Base-by-base conservation (phyloP, 2,113 vertebrate genomes). In the Tauraco erythrolophus region DNA sequence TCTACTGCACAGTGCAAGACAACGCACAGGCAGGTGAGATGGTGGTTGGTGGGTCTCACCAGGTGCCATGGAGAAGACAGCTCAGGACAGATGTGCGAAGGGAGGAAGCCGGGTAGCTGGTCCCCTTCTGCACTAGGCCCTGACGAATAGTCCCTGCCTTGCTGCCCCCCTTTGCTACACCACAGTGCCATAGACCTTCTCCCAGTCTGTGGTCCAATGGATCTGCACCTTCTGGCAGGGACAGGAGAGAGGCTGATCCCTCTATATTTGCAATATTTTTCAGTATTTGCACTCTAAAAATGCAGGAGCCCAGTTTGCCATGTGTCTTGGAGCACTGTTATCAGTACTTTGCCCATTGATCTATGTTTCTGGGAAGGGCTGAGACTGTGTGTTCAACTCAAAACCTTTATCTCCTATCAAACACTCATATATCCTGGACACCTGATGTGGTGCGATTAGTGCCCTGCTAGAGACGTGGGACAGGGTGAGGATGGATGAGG, bases 41-140 rank as follows among this genome's bases (percentile, higher is more conserved):
- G 24, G 7, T 48, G 74, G 69, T 16, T 50, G 74, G 50, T 62
- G 62, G 71, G 22, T 68, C 71, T 93, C 66, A 48, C 7, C 48
- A 58, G 57, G 46, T 2, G 1, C 22, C 39, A 62, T 33, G 83
- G 43, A 66, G 46, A 61, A 33, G 37, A 72, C 12, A 45, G 53
- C 53, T 76, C 66, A n/a, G 43, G 31, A 46, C 28, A 71, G 53
- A 43, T 28, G 25, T 1, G 3, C 46, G 74, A 78, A 41, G 54
- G 18, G 46, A 60, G 11, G 57, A 14, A 79, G 37, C 3, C 35
- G 19, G 14, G 65, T 7, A 78, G 65, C 30, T 57, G 37, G 27
- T 27, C 50, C 27, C 41, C n/a, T 91, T 82, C 19, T 6, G 1
- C 43, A 39, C 21, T 0, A 0, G 21, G 6, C 11, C 25, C 41